phyloP scores from a whole-genome alignment of 2,113 vertebrate species.

The Indri indri region DNA sequence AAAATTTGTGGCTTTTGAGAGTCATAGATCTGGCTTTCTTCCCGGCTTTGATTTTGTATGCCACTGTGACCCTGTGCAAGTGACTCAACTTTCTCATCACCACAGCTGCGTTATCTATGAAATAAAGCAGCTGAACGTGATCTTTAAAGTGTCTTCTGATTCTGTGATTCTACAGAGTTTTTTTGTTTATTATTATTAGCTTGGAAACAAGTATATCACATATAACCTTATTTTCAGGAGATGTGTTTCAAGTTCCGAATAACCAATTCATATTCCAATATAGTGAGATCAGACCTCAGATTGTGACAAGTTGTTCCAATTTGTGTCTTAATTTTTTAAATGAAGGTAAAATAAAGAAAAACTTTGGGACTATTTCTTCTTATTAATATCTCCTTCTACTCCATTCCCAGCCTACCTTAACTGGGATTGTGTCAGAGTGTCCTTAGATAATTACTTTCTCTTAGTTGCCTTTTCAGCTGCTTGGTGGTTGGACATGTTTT shows the following conservation, averaged over 20 bases:
- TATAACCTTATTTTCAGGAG: neutral
- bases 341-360: neutral
- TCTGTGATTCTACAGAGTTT: neutral
- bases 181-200: neutral
- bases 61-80: neutral
- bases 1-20: neutral
- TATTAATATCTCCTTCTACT: neutral
- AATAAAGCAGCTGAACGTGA: neutral
- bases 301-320: neutral
- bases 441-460: neutral
- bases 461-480: neutral
- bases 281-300: neutral
- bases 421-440: neutral
- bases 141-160: neutral
- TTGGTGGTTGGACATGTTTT: neutral
- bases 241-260: neutral
- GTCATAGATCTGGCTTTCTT: neutral
- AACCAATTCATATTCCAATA: neutral
- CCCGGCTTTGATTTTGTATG: neutral
- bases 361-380: neutral
- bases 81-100: neutral
- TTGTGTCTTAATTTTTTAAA: neutral
- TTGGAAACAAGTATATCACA: neutral
- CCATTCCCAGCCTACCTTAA: neutral
- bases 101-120: neutral